Conservation (phyloP, 1,140 invertebrate genomes). For the Cyphomyrmex costatus region DNA sequence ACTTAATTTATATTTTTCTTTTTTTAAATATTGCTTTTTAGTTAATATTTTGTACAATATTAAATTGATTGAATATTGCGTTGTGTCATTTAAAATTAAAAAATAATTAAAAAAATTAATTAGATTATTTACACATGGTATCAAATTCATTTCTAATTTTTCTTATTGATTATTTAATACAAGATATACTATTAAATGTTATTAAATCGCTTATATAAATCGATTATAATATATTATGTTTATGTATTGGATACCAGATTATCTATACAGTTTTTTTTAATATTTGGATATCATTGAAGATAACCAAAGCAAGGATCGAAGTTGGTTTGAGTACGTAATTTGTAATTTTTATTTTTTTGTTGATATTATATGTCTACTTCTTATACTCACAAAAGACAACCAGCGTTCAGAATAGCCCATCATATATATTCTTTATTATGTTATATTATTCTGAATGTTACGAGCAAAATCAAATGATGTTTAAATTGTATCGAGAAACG, state of each 20-base stretch:
- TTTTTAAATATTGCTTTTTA: neutral
- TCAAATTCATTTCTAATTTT: neutral
- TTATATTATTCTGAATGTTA: constrained; percentile 2
- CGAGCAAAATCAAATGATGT: constrained; percentile 1
- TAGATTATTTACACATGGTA: neutral
- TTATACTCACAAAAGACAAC: too few species aligned
- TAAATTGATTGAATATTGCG: neutral
- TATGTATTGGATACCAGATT: too few species aligned
- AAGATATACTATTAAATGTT: neutral
- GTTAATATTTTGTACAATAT: neutral
- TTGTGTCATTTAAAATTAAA: neutral
- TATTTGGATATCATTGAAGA: too few species aligned
- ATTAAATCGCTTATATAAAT: neutral
- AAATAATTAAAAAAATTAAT: constrained; percentile 10
- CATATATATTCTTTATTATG: neutral
- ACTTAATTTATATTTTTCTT: neutral
- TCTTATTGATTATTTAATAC: neutral
- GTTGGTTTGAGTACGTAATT: too few species aligned
- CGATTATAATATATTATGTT: neutral
- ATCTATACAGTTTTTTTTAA: too few species aligned
- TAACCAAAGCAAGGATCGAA: too few species aligned
- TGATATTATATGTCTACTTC: too few species aligned
- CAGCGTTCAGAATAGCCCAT: too few species aligned
- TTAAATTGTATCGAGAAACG: constrained; percentile 20
- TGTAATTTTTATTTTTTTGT: too few species aligned